Base-by-base conservation (phyloP, 53 echinoderm and acorn worm species). In the Temnopleurus reevesii region DNA sequence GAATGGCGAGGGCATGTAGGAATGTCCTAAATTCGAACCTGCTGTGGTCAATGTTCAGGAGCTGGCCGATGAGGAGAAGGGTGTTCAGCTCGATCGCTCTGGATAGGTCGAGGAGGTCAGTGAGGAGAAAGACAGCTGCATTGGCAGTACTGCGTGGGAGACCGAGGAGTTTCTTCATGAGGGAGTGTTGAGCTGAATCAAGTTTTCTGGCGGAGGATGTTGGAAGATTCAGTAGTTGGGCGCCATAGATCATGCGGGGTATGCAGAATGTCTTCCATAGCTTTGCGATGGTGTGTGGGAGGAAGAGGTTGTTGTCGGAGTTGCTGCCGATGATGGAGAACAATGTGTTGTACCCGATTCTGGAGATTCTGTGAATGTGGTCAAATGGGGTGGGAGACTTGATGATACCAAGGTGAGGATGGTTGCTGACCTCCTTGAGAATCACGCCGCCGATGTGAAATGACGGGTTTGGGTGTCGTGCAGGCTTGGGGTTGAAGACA, bases 391-490 rank as follows among this genome's bases (percentile, higher is more conserved):
- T 18, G 3, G 81, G 27, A 29, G 81, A 54, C 19, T 81, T 81
- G 5, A 34, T 55, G 12, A 81, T 33, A 35, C 81, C 81, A 53
- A 81, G 53, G 27, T 81, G 81, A 1, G 81, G 54, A 34, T 81
- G 55, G 12, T 55, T 26, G 26, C 29, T 12, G n/a, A 51, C 41
- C 4, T 36, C 5, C 5, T 2, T 10, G 21, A 58, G 35, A n/a
- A 1, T 35, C n/a, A 7, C 59, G 1, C 21, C 38, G 2, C 4
- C 53, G 0, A 81, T 38, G 0, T 4, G 15, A 38, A 38, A 76
- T 31, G 76, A 2, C 1, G 26, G 81, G n/a, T n/a, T 47, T 30
- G 44, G 12, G n/a, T 44, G 44, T 47, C 3, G 19, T 81, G 53
- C 8, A 2, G 51, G 30, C 26, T 81, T 81, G 13, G 49, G 53